Evolutionary conservation across 2,113 vertebrate species (phyloP).

Genomic region (Burhinus bistriatus): DNA sequence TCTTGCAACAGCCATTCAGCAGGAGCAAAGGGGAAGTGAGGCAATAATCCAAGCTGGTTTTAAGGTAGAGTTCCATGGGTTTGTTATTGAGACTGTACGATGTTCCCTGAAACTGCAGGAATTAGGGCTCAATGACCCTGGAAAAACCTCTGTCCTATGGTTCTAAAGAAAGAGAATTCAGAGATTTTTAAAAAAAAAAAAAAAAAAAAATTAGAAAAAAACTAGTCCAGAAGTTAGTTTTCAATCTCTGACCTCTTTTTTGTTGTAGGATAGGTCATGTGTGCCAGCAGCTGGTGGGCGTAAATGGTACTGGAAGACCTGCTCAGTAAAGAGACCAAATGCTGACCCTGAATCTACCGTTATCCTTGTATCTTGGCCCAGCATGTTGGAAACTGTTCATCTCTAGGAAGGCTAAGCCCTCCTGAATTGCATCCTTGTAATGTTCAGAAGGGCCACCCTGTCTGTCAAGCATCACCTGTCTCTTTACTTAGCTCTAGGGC

Average conservation of each 20-base stretch:
- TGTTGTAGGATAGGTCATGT: background rate
- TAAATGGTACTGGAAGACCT: background rate
- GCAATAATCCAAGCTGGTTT: background rate
- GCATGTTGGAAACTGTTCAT: background rate
- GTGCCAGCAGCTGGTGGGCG: background rate
- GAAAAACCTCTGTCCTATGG: background rate
- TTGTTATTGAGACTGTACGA: background rate
- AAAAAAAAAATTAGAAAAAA: accelerated
- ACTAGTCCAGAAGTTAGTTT: background rate
- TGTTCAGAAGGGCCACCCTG: background rate
- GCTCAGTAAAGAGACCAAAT: background rate
- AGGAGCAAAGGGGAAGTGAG: background rate
- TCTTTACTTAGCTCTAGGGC: background rate
- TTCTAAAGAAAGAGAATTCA: background rate
- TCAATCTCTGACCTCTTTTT: background rate
- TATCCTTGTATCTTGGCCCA: background rate
- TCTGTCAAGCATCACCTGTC: background rate
- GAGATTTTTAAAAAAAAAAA: too few relatives aligned
- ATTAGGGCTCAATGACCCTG: background rate
- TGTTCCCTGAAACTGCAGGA: background rate
- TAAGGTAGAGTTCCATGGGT: background rate
- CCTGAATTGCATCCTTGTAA: background rate
- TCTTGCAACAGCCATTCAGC: background rate
- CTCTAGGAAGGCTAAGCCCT: background rate
- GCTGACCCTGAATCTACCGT: background rate